A percentile compares a stretch with the other conserved stretches of the same genome.
These are phyloP conservation scores for Melanostigma gelatinosum DNA, from an alignment of 2,113 vertebrate species.

Conservation along the genomic window DNA sequence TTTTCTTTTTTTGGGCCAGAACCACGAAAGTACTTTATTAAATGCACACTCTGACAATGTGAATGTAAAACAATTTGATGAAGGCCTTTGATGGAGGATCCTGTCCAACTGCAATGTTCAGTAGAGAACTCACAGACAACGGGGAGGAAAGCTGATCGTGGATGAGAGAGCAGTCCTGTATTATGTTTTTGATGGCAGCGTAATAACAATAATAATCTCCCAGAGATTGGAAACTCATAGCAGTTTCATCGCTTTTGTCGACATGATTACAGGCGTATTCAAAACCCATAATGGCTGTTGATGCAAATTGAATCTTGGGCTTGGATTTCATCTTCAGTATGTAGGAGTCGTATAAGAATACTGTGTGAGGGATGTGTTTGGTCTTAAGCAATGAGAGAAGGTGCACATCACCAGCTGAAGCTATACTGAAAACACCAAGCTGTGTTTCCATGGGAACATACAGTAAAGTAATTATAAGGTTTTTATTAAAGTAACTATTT, in stretches of 20 bases:
- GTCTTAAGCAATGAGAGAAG: constrained; percentile 44
- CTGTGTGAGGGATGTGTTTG: constrained; percentile 36
- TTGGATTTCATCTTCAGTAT: constrained; percentile 52
- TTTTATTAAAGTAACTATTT: not conserved
- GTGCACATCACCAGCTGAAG: constrained; percentile 45
- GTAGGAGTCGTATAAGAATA: constrained; percentile 31
- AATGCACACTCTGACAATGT: constrained; percentile 9
- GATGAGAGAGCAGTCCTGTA: constrained; percentile 3
- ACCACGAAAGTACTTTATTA: constrained; percentile 37
- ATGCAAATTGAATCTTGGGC: constrained; percentile 53
- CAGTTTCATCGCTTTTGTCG: constrained; percentile 18
- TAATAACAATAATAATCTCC: constrained; percentile 29
- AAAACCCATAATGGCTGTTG: constrained; percentile 32
- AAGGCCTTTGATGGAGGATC: constrained; percentile 18
- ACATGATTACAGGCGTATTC: constrained; percentile 50
- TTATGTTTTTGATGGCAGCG: constrained; percentile 10
- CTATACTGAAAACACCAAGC: not conserved
- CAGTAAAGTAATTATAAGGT: not conserved
- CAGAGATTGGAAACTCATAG: constrained; percentile 31
- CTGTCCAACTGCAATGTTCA: constrained; percentile 6
- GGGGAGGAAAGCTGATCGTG: not conserved
- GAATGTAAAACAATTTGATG: constrained; percentile 35
- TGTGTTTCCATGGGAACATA: constrained; percentile 49
- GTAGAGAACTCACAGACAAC: constrained; percentile 1
- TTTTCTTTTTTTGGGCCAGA: not conserved